A percentile compares a stretch with the other conserved stretches of the same genome.
Evolutionary conservation across 1,140 invertebrate genomes (phyloP).

Genomic region (Temnothorax curvispinosus): DNA sequence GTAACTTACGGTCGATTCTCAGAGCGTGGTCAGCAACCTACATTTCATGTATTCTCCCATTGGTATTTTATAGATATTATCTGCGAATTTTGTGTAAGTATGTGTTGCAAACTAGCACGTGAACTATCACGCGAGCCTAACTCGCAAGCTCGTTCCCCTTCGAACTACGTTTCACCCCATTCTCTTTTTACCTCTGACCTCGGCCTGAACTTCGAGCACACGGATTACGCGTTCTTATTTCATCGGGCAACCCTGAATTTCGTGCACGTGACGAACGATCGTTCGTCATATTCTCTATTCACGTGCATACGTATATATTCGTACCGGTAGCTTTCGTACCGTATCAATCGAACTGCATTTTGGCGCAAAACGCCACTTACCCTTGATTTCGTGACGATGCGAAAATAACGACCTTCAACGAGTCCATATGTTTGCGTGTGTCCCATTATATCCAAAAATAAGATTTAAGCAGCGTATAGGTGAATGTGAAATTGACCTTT

Average conservation of each 20-base stretch:
- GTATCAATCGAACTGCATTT: conserved; percentile 15
- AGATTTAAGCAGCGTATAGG: not conserved
- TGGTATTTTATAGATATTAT: conserved; percentile 68
- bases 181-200: conserved; percentile 51
- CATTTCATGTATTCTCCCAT: conserved; percentile 26
- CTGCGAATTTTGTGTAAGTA: conserved; percentile 48
- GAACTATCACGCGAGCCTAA: conserved; percentile 70
- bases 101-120: conserved; percentile 63
- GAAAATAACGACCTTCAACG: conserved; percentile 26
- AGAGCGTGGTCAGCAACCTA: conserved; percentile 50
- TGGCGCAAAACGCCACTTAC: conserved; percentile 38
- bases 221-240: conserved; percentile 48
- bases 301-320: not conserved
- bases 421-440: not conserved
- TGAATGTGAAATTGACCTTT: not conserved
- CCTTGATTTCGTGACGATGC: conserved; percentile 44
- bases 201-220: conserved; percentile 66
- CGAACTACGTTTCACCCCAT: not conserved
- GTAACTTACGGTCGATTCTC: conserved; percentile 7
- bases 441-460: not conserved
- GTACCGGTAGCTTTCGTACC: conserved; percentile 2
- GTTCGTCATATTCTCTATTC: conserved; percentile 49
- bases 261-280: conserved; percentile 61
- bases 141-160: conserved; percentile 14
- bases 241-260: conserved; percentile 64